Conservation (phyloP, 2,888 invertebrate species). For the Drosophila prostipennis region DNA sequence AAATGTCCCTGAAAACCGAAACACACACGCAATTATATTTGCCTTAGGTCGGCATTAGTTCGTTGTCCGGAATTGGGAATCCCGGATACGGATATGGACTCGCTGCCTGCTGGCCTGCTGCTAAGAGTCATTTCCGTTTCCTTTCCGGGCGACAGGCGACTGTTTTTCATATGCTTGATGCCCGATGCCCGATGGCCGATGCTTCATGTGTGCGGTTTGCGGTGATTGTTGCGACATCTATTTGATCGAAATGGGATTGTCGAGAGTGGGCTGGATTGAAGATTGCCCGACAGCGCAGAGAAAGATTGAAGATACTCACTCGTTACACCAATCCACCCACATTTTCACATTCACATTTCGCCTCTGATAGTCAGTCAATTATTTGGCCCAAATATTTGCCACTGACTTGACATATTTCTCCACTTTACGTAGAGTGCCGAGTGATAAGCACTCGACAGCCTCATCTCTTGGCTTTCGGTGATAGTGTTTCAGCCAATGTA, state of each 20-base stretch:
- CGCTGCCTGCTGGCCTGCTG: conserved; percentile 49
- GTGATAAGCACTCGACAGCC: conserved; percentile 31
- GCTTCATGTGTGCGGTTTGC: conserved; percentile 68
- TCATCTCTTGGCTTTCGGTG: conserved; percentile 26
- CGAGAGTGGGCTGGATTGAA: conserved; percentile 35
- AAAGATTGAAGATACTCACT: conserved; percentile 26
- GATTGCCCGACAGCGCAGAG: conserved; percentile 29
- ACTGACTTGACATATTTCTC: conserved; percentile 45
- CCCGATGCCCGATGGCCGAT: conserved; percentile 39
- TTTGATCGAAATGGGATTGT: conserved; percentile 47
- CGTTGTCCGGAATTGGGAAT: conserved; percentile 36
- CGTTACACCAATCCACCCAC: neutral
- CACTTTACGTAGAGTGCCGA: conserved; percentile 31
- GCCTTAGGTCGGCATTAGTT: conserved; percentile 79
- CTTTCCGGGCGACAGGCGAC: conserved; percentile 47
- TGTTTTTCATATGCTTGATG: conserved; percentile 58
- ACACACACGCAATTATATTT: conserved; percentile 74
- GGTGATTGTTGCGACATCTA: conserved; percentile 62
- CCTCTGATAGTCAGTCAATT: conserved; percentile 33
- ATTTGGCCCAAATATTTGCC: conserved; percentile 45
- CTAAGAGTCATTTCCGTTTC: conserved; percentile 77
- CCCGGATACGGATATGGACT: conserved; percentile 13
- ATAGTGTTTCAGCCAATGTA: conserved; percentile 38
- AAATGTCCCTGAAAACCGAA: conserved; percentile 65
- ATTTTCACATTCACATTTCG: neutral